Base-by-base conservation (phyloP, 2,797 vertebrate species). In the Triplophysa yarkandensis region DNA sequence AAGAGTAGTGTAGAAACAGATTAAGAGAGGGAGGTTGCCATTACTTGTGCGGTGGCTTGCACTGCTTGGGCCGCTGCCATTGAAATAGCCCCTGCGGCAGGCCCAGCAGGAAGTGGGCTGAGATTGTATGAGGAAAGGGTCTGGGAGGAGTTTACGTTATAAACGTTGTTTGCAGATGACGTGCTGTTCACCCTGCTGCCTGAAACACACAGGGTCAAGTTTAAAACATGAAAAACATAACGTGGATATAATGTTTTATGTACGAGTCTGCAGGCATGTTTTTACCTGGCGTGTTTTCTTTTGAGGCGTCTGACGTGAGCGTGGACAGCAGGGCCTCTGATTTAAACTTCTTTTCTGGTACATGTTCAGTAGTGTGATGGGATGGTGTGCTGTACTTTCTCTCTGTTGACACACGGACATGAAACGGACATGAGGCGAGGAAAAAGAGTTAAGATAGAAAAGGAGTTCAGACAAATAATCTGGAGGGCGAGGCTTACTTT, bases 51-150 rank as follows among this genome's bases (percentile, higher is more conserved):
- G 0, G 97, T 99, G 74, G 96, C 97, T 89, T 98, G 97, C 19
- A 99, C 97, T n/a, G 97, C 97, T 86, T 99, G 97, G 27, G 97
- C 97, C 7, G 97, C 97, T 65, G 98, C 97, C 95, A 98, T 98
- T 85, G 94, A 97, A 89, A 99, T 98, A 71, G 93, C 92, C 0
- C 96, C 96, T 6, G 95, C 92, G 21, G 94, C 94, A 0, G 94
- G 92, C 43, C 95, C 96, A 13, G 95, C 92, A 21, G 97, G 94
- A 84, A 99, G 91, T 2, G 97, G 93, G 88, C 93, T 94, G 80
- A 98, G 92, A 85, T 94, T 98, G 89, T 99, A 98, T 77, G 97
- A 96, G 73, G 95, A 88, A 84, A 98, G 91, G 43, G 96, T 94
- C 85, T 98, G 96, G 78, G 97, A 93, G 71, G 95, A 92, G 88